A percentile compares a stretch with the other conserved stretches of the same genome.
Evolutionary conservation across 2,113 vertebrate species (phyloP).

Genomic region (Cyprinodon variegatus): DNA sequence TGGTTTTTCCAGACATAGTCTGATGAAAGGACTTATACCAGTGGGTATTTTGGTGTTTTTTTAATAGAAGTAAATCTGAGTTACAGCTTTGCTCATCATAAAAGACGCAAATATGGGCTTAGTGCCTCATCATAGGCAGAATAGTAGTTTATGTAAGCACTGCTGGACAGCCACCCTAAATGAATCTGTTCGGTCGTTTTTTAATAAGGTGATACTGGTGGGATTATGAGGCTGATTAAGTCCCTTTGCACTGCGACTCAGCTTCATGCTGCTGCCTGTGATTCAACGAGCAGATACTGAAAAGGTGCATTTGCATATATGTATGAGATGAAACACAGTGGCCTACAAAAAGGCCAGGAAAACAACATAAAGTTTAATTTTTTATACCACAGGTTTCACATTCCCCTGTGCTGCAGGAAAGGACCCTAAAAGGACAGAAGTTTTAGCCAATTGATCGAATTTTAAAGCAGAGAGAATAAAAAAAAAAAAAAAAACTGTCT

Average conservation of each 20-base stretch:
- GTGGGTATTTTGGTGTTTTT: conserved; percentile 35
- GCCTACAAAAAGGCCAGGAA: conserved; percentile 49
- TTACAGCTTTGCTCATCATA: conserved; percentile 6
- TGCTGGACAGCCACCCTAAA: conserved; percentile 25
- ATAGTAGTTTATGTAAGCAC: conserved; percentile 13
- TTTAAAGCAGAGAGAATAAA: too few species aligned
- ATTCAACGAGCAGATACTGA: conserved; percentile 52
- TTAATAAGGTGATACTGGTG: conserved; percentile 46
- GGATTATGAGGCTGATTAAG: conserved; percentile 62
- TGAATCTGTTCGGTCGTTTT: conserved; percentile 45
- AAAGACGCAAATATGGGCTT: conserved; percentile 20
- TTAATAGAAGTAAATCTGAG: conserved; percentile 18
- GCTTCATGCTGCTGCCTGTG: conserved; percentile 24
- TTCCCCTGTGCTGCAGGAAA: not conserved
- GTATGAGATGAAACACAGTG: conserved; percentile 35
- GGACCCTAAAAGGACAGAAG: not conserved
- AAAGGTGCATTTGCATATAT: conserved; percentile 73
- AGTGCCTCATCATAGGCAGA: conserved; percentile 27
- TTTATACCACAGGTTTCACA: conserved; percentile 21
- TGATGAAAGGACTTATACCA: conserved; percentile 18
- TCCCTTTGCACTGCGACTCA: conserved; percentile 40
- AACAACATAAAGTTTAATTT: conserved; percentile 43
- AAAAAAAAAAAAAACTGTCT: too few species aligned
- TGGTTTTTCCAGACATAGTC: conserved; percentile 2
- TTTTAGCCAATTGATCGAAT: too few species aligned